Evolutionary conservation across 2,113 vertebrate genomes (phyloP).

Genomic region (Ramphastos sulfuratus): DNA sequence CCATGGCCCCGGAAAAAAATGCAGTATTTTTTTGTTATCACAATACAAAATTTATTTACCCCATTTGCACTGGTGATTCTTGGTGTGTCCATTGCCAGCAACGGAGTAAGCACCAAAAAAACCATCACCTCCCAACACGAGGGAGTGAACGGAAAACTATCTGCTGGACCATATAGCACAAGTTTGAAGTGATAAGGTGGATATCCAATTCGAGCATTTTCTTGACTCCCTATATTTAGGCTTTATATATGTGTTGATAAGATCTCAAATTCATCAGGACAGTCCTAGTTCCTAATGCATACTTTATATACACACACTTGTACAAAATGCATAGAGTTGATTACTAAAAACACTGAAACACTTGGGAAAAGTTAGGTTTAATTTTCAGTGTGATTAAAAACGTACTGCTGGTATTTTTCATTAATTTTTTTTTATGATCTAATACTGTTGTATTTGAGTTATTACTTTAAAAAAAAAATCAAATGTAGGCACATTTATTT

Average conservation of each 20-base stretch:
- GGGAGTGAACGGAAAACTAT: conserved; percentile 44
- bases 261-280: conserved; percentile 71
- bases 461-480: conserved; percentile 75
- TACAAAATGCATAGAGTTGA: conserved; percentile 83
- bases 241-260: conserved; percentile 18
- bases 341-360: conserved; percentile 79
- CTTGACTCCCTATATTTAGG: conserved; percentile 63
- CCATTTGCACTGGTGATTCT: conserved; percentile 40
- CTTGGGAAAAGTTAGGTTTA: conserved; percentile 74
- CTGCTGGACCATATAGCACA: conserved; percentile 42
- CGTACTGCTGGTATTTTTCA: conserved; percentile 78
- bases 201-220: conserved; percentile 45
- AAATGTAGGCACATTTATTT: conserved; percentile 83
- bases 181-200: conserved; percentile 39
- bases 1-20: conserved; percentile 29
- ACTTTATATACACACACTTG: conserved; percentile 70
- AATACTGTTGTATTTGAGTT: conserved; percentile 77
- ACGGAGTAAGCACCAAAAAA: conserved; percentile 61
- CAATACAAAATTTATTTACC: conserved; percentile 47
- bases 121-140: conserved; percentile 11
- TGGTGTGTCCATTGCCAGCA: conserved; percentile 66
- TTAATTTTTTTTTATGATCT: conserved; percentile 51
- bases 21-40: background rate
- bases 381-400: conserved; percentile 82
- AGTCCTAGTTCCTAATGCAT: conserved; percentile 54